phyloP scores from a whole-genome alignment of 2,113 vertebrate species.

The Amblyopsis rosae region DNA sequence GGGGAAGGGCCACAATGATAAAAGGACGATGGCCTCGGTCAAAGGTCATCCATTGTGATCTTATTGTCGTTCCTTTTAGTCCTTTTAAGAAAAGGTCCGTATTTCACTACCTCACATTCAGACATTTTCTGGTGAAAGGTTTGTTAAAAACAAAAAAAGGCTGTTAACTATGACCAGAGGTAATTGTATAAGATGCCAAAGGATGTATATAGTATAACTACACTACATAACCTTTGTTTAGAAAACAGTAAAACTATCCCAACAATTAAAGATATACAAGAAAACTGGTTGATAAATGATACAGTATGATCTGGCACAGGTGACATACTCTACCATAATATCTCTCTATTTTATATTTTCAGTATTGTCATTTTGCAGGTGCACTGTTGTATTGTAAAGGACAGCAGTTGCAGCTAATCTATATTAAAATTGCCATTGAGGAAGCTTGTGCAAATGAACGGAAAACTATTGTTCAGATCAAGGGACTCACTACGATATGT shows the following conservation, averaged over 20 bases:
- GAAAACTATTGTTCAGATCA: constrained; percentile 26
- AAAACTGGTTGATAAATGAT: too few species aligned
- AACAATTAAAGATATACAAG: not conserved
- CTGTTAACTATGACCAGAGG: constrained; percentile 40
- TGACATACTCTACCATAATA: constrained; percentile 9
- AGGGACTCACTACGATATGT: constrained; percentile 26
- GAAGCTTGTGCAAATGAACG: constrained; percentile 47
- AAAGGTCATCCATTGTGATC: constrained; percentile 83
- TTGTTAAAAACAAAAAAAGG: constrained; percentile 27
- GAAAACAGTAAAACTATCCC: constrained; percentile 2
- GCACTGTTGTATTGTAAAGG: constrained; percentile 17
- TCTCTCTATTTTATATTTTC: not conserved
- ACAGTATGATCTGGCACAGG: not conserved
- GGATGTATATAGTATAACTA: constrained; percentile 5
- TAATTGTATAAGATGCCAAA: constrained; percentile 65
- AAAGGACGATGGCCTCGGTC: constrained; percentile 79
- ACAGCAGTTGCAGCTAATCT: constrained; percentile 18
- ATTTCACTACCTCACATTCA: constrained; percentile 80
- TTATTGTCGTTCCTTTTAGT: constrained; percentile 75
- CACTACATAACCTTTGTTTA: not conserved
- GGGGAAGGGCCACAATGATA: constrained; percentile 76
- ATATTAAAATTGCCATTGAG: constrained; percentile 32
- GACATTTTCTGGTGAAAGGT: constrained; percentile 63
- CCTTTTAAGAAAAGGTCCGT: constrained; percentile 76
- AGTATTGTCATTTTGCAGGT: not conserved